Base-by-base conservation (phyloP, 2,888 invertebrate genomes). In the Eretmocerus hayati region DNA sequence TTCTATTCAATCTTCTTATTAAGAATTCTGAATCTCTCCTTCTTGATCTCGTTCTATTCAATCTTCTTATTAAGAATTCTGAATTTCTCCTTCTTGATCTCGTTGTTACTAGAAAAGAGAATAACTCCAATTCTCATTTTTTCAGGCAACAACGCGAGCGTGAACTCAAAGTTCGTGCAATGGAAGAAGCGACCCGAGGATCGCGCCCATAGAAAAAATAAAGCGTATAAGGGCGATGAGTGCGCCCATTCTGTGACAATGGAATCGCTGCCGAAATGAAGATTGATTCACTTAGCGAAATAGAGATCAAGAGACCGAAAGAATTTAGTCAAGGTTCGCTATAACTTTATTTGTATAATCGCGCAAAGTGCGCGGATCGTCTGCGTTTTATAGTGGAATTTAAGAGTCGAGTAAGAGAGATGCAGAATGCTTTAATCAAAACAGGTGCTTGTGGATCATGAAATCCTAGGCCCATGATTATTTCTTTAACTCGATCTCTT, bases 181-280 rank as follows among this genome's bases (percentile, higher is more conserved):
- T 89, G 62, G 89, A 89, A 75, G 88, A 89, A 75, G 89, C 90
- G 57, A 87, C 89, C 58, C 80, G 88, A 66, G 86, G 81, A 65
- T 80, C 81, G 59, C 73, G 81, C 65, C 75, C 75, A 62, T 78
- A 74, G 71, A 46, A 42, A 48, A 46, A 51, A 48, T 44, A 50
- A 47, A 43, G 46, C 50, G 39, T 42, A 50, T 53, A 53, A 50
- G 40, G 47, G 44, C 42, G 39, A 47, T 50, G 26, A 26, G 8
- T 9, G 38, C 39, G 42, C 41, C 45, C 47, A 40, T 45, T 50
- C 33, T 36, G 42, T 48, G 42, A 18, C 48, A 46, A 21, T 30
- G 30, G 39, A 45, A 47, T 39, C 36, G 45, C 44, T 50, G 42
- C 44, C 32, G 45, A 50, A 35, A 39, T 40, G 46, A 53, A 50